Base-by-base conservation (phyloP, 2,113 vertebrate genomes). In the Australoheros scitulus region DNA sequence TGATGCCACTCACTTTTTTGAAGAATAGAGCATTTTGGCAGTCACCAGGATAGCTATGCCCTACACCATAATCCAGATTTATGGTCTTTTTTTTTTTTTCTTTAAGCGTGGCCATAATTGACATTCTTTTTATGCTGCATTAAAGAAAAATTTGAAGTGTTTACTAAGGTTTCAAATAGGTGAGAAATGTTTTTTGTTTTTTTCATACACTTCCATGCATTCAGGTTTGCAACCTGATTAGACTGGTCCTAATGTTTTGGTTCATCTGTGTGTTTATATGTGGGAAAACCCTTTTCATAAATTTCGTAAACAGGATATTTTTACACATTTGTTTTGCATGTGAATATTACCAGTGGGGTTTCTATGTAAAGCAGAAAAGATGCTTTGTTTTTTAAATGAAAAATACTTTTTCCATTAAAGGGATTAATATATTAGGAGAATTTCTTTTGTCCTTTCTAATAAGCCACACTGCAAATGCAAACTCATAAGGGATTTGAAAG, bases 371-470 rank as follows among this genome's bases (percentile, higher is more conserved):
- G 77, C 11, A 56, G 74, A 63, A 89, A 6, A 79, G 14, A 10
- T 20, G 8, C 14, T 8, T 79, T 92, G 86, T 91, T 90, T 76
- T 88, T 13, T 29, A 26, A 68, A 89, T 81, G n/a, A 61, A 89
- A 88, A 81, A 74, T 61, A 83, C 56, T 60, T 26, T 91, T 76
- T 82, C 59, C 60, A 91, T 92, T 92, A 89, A 93, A 94, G 84
- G 86, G 82, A 90, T 65, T 94, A 93, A 86, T 94, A 93, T 92
- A 93, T 90, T 56, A 91, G 17, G 6, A 4, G 5, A 82, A 2
- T 47, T 61, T 36, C 3, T 75, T 80, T 80, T 57, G 75, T 58
- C 38, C 57, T 77, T 47, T 43, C 43, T 7, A 47, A 29, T 26
- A 20, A 43, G 36, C 56, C 11, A 38, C 22, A 77, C 17, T 60